A percentile compares a stretch with the other conserved stretches of the same genome.
These are phyloP conservation scores for Eremophila alpestris DNA, from an alignment of 2,797 vertebrate species.

Conservation along the genomic window DNA sequence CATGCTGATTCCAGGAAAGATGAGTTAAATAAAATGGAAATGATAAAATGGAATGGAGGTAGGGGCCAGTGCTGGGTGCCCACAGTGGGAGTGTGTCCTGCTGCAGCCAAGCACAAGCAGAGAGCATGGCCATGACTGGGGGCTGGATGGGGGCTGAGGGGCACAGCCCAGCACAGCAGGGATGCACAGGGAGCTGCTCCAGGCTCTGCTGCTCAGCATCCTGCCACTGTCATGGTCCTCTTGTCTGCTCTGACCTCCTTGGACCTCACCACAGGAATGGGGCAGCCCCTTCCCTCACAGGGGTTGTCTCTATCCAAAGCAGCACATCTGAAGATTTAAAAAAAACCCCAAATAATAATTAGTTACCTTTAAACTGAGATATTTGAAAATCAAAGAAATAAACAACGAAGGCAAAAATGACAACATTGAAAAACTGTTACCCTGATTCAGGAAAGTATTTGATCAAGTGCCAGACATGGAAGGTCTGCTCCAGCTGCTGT, in stretches of 20 bases:
- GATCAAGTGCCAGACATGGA: neutral
- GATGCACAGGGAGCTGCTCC: neutral
- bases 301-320: neutral
- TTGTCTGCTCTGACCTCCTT: neutral
- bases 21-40: neutral
- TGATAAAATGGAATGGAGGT: neutral
- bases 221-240: fast-evolving
- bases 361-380: neutral
- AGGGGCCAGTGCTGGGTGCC: neutral
- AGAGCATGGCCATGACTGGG: neutral
- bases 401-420: neutral
- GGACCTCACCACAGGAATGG: fast-evolving
- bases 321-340: neutral
- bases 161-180: neutral
- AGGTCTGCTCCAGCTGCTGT: neutral
- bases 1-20: neutral
- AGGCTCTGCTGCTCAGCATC: neutral
- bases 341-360: neutral
- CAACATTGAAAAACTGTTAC: neutral
- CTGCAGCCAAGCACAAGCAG: neutral
- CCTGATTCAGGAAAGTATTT: neutral
- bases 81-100: neutral
- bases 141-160: neutral
- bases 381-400: neutral
- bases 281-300: neutral